Conservation (phyloP, 2,113 vertebrate genomes). For the Phyllopteryx taeniolatus region DNA sequence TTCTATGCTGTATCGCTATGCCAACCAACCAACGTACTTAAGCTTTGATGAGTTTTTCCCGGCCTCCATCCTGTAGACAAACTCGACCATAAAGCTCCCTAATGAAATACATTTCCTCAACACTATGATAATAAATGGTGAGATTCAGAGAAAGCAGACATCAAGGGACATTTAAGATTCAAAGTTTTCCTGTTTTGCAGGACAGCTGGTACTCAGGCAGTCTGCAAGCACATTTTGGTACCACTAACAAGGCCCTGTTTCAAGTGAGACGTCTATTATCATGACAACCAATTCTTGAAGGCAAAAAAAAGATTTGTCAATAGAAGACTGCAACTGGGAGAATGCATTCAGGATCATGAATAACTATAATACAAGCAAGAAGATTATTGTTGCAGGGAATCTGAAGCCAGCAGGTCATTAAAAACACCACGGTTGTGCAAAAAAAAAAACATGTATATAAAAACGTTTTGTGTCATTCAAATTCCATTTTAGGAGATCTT, state of each 20-base stretch:
- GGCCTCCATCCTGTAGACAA: background rate
- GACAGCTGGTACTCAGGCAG: background rate
- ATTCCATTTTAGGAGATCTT: slow-evolving; percentile 42
- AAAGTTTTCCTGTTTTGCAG: background rate
- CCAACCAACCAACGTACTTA: background rate
- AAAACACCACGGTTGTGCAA: background rate
- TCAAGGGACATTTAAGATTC: background rate
- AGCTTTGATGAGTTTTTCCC: background rate
- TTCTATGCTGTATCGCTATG: background rate
- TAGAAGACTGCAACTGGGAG: background rate
- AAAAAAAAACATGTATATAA: slow-evolving; percentile 6
- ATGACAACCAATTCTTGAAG: background rate
- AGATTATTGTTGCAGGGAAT: slow-evolving; percentile 7
- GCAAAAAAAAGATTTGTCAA: slow-evolving; percentile 8
- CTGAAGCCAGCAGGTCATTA: slow-evolving; percentile 2
- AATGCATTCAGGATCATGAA: slow-evolving; percentile 2
- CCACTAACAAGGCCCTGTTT: slow-evolving; percentile 19
- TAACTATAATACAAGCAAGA: slow-evolving; percentile 11
- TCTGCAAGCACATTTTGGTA: slow-evolving; percentile 12
- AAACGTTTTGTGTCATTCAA: slow-evolving; percentile 27
- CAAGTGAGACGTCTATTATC: slow-evolving; percentile 11
- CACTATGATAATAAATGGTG: background rate
- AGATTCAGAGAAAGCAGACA: background rate
- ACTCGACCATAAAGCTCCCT: background rate
- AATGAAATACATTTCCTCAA: background rate